Evolutionary conservation across 2,797 vertebrate genomes (phyloP), one percentile per base, ranked within the genome.

Genomic region (Gymnoscopelus microlampas): DNA sequence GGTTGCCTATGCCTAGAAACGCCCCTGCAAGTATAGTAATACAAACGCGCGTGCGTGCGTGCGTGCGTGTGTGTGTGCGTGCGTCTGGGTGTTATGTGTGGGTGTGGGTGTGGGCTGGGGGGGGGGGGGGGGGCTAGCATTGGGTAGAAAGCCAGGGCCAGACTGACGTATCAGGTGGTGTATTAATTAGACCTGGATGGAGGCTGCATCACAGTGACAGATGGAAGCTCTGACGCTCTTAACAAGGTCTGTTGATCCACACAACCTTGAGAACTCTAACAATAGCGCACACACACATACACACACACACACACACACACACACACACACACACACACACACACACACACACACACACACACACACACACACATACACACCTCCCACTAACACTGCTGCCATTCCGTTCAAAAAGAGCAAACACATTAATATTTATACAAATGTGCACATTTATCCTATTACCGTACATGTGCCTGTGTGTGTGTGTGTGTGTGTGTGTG

Each of bases 171-270:
- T 89, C 85, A 87, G 66, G 79, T 85, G 83, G 83, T 63, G 64
- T 85, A 85, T 87, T 83, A 85, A 90, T 88, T 82, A 74, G 72
- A 62, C 67, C 66, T 83, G 51, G 66, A 63, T 73, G 60, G 62
- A 68, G 67, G 74, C 56, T n/a, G 68, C 78, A 71, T 44, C 10
- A 44, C 61, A 67, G 70, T 58, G 78, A 67, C 85, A 86, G 84
- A 87, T 85, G 84, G 78, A 83, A 78, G 68, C 51, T 79, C 70
- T 86, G 72, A 87, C 75, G 74, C 60, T 49, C 68, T 78, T 81
- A 79, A 77, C 26, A 29, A 70, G 77, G 68, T 79, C 72, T 54
- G 53, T 49, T 77, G 76, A 70, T 78, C 62, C 56, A 24, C 53
- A 80, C 70, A 60, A 79, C 76, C 84, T 83, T 67, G 78, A 73